Conservation (phyloP, 2,797 vertebrate genomes). For the Paratrypauchen microcephalus region DNA sequence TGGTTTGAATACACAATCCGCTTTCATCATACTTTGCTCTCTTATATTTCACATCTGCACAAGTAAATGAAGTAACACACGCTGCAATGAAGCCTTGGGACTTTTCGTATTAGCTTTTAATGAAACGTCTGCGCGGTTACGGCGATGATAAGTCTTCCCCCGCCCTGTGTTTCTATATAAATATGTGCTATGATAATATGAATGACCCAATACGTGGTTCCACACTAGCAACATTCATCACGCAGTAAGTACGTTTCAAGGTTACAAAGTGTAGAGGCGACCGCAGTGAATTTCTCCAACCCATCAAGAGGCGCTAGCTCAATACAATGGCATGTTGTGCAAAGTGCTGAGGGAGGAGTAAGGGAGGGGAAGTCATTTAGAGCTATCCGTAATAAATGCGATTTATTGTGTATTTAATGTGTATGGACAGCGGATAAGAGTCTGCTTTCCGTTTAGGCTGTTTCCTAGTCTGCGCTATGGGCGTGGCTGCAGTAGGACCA, state of each 20-base stretch:
- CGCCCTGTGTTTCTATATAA: conserved; percentile 53
- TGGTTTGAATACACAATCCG: not conserved
- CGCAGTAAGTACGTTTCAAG: conserved; percentile 64
- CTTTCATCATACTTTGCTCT: conserved; percentile 16
- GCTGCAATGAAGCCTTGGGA: conserved; percentile 31
- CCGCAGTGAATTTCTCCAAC: conserved; percentile 42
- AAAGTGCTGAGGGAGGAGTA: conserved; percentile 36
- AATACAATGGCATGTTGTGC: conserved; percentile 53
- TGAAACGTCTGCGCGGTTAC: conserved; percentile 48
- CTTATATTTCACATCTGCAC: conserved; percentile 29
- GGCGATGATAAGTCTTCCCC: conserved; percentile 58
- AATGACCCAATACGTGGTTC: conserved; percentile 51
- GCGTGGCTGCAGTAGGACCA: conserved; percentile 9
- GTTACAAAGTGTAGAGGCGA: conserved; percentile 51
- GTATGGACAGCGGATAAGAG: conserved; percentile 44
- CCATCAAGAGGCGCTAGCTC: conserved; percentile 57
- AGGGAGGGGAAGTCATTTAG: conserved; percentile 47
- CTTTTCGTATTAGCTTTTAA: conserved; percentile 57
- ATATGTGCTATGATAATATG: conserved; percentile 61
- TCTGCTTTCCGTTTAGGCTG: conserved; percentile 50
- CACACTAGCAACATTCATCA: conserved; percentile 68
- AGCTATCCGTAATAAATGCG: conserved; percentile 54
- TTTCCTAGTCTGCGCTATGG: conserved; percentile 29
- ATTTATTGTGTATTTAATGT: conserved; percentile 65
- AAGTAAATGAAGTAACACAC: conserved; percentile 29